Evolutionary conservation across 1,140 invertebrate species (phyloP).

Genomic region (Apis mellifera): DNA sequence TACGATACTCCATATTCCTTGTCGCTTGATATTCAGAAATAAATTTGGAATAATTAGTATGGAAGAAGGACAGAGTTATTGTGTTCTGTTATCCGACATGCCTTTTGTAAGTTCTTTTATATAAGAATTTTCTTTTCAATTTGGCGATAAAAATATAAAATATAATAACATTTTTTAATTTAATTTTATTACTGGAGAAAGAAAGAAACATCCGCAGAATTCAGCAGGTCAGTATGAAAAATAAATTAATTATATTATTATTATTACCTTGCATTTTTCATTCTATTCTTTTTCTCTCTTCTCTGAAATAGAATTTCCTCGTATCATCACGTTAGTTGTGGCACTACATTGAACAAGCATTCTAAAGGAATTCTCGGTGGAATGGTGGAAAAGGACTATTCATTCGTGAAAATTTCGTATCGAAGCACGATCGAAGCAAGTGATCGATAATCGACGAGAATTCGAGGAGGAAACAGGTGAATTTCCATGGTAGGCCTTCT

Average conservation of each 20-base stretch:
- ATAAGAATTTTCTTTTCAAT: too few species aligned
- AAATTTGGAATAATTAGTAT: background rate
- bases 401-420: background rate
- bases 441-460: constrained; percentile 7
- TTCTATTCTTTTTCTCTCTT: background rate
- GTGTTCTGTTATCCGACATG: background rate
- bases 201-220: too few species aligned
- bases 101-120: background rate
- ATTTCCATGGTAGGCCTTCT: background rate
- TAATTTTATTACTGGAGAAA: too few species aligned
- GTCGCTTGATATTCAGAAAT: background rate
- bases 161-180: too few species aligned
- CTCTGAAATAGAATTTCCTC: background rate
- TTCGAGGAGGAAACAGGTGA: background rate
- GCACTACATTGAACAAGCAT: background rate
- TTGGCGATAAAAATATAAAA: too few species aligned
- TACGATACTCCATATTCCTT: background rate
- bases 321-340: background rate
- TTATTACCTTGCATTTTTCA: too few species aligned
- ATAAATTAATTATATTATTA: too few species aligned
- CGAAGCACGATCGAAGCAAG: background rate
- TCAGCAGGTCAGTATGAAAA: too few species aligned
- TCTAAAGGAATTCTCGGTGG: background rate
- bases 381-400: background rate
- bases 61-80: too few species aligned